Evolutionary conservation across 1,140 invertebrate species (phyloP).

Genomic region (Panagrolaimus sp.): DNA sequence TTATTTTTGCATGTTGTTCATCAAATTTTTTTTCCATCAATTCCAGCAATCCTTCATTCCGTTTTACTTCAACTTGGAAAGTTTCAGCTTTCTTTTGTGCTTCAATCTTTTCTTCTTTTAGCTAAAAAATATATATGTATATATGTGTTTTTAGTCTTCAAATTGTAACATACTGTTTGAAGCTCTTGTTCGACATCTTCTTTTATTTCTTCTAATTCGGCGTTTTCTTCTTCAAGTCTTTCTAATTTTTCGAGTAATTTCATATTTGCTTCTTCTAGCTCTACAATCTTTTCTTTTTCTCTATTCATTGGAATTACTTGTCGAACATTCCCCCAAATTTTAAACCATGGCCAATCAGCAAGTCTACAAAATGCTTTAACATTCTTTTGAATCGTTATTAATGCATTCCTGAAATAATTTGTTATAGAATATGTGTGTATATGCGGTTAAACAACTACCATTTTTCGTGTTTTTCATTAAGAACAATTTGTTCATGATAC

Average conservation of each 20-base stretch:
- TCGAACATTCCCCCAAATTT: constrained; percentile 23
- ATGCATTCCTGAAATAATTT: constrained; percentile 29
- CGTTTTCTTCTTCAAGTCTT: constrained; percentile 31
- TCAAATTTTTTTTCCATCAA: constrained; percentile 50
- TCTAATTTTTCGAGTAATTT: constrained; percentile 19
- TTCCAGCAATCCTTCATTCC: constrained; percentile 48
- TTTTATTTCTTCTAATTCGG: constrained; percentile 20
- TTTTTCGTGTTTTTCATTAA: constrained; percentile 27
- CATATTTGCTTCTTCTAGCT: constrained; percentile 20
- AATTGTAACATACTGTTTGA: background rate
- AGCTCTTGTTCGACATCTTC: constrained; percentile 19
- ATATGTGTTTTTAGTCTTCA: too few species aligned
- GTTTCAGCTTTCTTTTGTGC: constrained; percentile 27
- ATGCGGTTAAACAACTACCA: too few species aligned
- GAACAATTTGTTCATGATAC: constrained; percentile 22
- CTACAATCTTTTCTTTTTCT: constrained; percentile 31
- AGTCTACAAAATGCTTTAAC: constrained; percentile 33
- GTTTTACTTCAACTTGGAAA: constrained; percentile 37
- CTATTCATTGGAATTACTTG: constrained; percentile 36
- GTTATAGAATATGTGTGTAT: too few species aligned
- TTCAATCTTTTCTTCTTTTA: constrained; percentile 20
- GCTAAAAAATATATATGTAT: constrained; percentile 7
- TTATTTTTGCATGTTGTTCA: constrained; percentile 51
- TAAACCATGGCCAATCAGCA: constrained; percentile 37
- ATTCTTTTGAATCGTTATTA: constrained; percentile 43